Conservation (phyloP, 2,113 vertebrate genomes). For the Amblyornis subalaris region DNA sequence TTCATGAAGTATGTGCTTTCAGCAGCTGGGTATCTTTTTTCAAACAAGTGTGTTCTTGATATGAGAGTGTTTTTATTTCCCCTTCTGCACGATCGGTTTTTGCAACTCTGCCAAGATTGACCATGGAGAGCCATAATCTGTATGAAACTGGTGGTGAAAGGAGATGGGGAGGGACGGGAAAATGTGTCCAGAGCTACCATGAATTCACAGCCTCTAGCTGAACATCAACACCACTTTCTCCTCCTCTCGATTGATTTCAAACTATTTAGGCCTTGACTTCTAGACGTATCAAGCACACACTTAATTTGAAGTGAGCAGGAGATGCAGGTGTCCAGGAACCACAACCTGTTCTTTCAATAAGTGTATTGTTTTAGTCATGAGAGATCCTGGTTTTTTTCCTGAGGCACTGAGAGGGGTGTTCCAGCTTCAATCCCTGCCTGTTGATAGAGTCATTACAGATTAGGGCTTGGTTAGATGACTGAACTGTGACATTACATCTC, state of each 20-base stretch:
- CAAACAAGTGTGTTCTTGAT: neutral
- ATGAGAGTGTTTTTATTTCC: neutral
- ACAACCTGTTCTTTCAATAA: neutral
- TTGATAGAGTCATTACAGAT: neutral
- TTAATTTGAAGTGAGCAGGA: neutral
- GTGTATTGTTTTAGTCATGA: neutral
- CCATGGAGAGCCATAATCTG: neutral
- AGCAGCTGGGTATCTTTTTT: constrained; percentile 30
- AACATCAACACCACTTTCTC: neutral
- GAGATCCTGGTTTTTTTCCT: neutral
- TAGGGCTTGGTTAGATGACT: neutral
- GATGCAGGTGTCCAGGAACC: neutral
- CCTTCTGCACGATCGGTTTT: neutral
- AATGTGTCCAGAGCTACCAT: neutral
- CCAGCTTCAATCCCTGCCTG: neutral
- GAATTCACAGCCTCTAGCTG: neutral
- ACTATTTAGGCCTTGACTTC: neutral
- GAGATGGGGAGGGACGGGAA: neutral
- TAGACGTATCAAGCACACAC: neutral
- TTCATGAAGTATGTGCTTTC: neutral
- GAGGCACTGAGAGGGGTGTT: neutral
- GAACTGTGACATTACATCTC: neutral
- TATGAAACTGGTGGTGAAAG: neutral
- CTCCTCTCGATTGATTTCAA: neutral
- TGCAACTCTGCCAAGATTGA: neutral